These are phyloP conservation scores for Nesogale talazaci DNA, from an alignment of 2,113 vertebrate species.

Conservation along the genomic window DNA sequence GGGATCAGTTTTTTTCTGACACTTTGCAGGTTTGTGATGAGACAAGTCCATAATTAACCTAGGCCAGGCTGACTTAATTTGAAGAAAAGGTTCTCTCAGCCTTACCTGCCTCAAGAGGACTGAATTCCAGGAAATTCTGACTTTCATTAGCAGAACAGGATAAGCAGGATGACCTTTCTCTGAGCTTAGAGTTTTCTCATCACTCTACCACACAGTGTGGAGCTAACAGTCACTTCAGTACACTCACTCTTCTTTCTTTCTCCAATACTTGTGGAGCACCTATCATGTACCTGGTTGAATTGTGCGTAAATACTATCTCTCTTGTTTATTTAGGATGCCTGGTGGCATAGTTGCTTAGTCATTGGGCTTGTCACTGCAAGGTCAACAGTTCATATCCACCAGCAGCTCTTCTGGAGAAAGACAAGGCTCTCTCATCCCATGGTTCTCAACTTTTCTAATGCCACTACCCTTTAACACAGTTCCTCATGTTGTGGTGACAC, in stretches of 20 bases:
- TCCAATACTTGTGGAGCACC: constrained; percentile 7
- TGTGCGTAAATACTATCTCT: not conserved
- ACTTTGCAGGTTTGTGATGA: constrained; percentile 9
- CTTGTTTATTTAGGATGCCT: too few relatives aligned
- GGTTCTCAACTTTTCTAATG: too few relatives aligned
- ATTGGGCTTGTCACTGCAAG: too few relatives aligned
- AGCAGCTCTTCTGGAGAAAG: too few relatives aligned
- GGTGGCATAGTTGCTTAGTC: too few relatives aligned
- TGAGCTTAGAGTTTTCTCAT: not conserved
- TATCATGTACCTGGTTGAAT: not conserved
- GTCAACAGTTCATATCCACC: too few relatives aligned
- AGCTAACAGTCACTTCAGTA: constrained; percentile 2
- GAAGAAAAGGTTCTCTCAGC: constrained; percentile 32
- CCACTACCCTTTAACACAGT: too few relatives aligned
- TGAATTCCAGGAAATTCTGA: constrained; percentile 60
- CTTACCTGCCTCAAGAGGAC: constrained; percentile 44
- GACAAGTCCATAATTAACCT: constrained; percentile 40
- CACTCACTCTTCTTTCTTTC: not conserved
- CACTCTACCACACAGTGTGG: not conserved
- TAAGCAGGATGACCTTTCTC: constrained; percentile 34
- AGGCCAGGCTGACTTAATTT: constrained; percentile 39
- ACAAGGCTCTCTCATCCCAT: too few relatives aligned
- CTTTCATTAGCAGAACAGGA: constrained; percentile 31
- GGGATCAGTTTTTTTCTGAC: constrained; percentile 17
- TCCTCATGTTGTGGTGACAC: too few relatives aligned